A percentile compares a stretch with the other conserved stretches of the same genome.
phyloP scores from a whole-genome alignment of 2,888 invertebrate genomes.

The Leptura quadrifasciata region DNA sequence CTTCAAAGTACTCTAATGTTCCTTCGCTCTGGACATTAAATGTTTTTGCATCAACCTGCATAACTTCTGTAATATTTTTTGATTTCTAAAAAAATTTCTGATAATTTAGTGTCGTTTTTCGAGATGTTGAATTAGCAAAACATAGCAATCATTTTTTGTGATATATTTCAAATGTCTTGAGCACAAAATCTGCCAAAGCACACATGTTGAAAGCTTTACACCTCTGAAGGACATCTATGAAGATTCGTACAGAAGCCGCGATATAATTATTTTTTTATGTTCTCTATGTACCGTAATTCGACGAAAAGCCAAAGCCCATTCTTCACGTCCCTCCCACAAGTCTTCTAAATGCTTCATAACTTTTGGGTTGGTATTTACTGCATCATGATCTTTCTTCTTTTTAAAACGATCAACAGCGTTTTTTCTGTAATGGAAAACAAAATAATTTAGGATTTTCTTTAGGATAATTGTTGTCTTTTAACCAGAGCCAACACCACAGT shows the following conservation, averaged over 20 bases:
- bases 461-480: neutral
- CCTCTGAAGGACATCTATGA: neutral
- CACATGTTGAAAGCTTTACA: too few relatives aligned
- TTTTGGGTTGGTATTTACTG: slow-evolving; percentile 2
- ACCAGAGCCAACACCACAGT: neutral
- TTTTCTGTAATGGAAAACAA: neutral
- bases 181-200: slow-evolving; percentile 37
- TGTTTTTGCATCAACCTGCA: slow-evolving; percentile 4
- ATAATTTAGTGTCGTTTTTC: neutral
- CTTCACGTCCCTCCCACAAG: neutral
- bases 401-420: neutral
- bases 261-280: slow-evolving; percentile 9
- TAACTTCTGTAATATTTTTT: slow-evolving; percentile 6
- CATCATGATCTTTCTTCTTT: neutral
- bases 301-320: slow-evolving; percentile 7
- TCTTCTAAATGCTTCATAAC: neutral
- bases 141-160: slow-evolving; percentile 24
- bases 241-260: neutral
- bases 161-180: slow-evolving; percentile 37
- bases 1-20: neutral
- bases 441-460: neutral
- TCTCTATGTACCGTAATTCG: neutral
- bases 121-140: slow-evolving; percentile 6
- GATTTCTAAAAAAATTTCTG: neutral
- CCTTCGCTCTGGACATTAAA: slow-evolving; percentile 11